A percentile compares a stretch with the other conserved stretches of the same genome.
Conservation (phyloP, 2,888 invertebrate genomes). For the Agapostemon virescens region DNA sequence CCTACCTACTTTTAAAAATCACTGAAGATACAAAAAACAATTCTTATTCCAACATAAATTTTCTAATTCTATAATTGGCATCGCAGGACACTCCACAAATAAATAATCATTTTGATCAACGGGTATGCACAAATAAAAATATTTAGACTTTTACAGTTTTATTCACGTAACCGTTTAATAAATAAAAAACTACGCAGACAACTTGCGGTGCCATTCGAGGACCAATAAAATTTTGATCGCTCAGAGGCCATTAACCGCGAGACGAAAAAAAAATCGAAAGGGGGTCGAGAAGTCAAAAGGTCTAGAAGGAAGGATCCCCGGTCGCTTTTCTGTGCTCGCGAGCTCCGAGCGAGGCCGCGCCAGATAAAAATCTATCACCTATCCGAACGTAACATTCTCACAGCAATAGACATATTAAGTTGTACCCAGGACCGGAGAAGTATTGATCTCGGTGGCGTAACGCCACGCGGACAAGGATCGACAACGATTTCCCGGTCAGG, state of each 20-base stretch:
- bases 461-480: constrained; percentile 16
- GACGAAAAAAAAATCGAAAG: background rate
- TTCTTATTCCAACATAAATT: too few species aligned
- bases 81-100: background rate
- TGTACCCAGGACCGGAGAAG: constrained; percentile 56
- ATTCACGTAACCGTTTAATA: background rate
- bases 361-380: constrained; percentile 73
- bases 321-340: constrained; percentile 19
- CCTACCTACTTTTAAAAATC: too few species aligned
- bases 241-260: constrained; percentile 18
- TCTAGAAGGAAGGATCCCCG: constrained; percentile 8
- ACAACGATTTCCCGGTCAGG: constrained; percentile 70
- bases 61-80: too few species aligned
- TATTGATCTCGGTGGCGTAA: constrained; percentile 63
- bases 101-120: background rate
- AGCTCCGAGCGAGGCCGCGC: constrained; percentile 25
- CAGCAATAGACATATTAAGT: constrained; percentile 79
- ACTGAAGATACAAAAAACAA: too few species aligned
- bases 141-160: background rate
- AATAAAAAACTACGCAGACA: background rate
- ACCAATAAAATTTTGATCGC: background rate
- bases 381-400: constrained; percentile 75
- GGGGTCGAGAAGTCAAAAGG: constrained; percentile 21
- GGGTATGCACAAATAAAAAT: background rate
- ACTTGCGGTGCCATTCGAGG: too few species aligned